phyloP scores from a whole-genome alignment of 2,888 invertebrate species.

The Coleophora deauratella region DNA sequence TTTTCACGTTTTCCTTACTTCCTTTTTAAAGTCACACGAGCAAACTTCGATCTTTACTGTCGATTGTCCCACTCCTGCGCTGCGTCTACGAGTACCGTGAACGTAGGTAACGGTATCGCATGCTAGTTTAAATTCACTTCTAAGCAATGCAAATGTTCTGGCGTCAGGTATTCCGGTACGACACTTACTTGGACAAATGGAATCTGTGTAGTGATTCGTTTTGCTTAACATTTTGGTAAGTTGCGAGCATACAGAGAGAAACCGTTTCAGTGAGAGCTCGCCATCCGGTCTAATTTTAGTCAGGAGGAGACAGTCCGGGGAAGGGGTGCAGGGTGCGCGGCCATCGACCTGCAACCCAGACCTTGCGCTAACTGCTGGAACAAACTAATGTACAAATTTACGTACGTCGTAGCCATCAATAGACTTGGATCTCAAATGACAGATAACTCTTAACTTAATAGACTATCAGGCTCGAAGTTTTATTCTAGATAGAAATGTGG shows the following conservation, averaged over 20 bases:
- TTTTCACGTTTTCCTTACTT: too few relatives aligned
- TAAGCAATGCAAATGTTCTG: too few relatives aligned
- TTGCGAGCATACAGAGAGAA: constrained; percentile 57
- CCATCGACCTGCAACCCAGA: constrained; percentile 62
- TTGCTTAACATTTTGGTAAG: constrained; percentile 37
- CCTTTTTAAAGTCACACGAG: too few relatives aligned
- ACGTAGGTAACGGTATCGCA: too few relatives aligned
- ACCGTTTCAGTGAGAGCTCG: constrained; percentile 56
- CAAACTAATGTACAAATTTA: constrained; percentile 34
- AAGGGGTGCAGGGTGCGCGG: constrained; percentile 29
- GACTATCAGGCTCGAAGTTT: too few relatives aligned
- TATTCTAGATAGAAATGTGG: constrained; percentile 7
- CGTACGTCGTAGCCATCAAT: constrained; percentile 18
- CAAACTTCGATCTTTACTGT: too few relatives aligned
- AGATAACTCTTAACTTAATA: background rate
- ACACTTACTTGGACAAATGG: too few relatives aligned
- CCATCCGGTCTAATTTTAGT: constrained; percentile 66
- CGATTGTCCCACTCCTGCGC: too few relatives aligned
- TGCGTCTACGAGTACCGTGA: too few relatives aligned
- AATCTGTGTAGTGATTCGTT: constrained; percentile 32
- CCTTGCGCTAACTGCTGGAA: constrained; percentile 55
- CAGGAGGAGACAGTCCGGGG: constrained; percentile 44
- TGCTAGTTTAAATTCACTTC: too few relatives aligned
- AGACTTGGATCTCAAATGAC: background rate
- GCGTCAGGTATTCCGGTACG: too few relatives aligned